Conservation (phyloP, 2,113 vertebrate species). For the Macrotus californicus region DNA sequence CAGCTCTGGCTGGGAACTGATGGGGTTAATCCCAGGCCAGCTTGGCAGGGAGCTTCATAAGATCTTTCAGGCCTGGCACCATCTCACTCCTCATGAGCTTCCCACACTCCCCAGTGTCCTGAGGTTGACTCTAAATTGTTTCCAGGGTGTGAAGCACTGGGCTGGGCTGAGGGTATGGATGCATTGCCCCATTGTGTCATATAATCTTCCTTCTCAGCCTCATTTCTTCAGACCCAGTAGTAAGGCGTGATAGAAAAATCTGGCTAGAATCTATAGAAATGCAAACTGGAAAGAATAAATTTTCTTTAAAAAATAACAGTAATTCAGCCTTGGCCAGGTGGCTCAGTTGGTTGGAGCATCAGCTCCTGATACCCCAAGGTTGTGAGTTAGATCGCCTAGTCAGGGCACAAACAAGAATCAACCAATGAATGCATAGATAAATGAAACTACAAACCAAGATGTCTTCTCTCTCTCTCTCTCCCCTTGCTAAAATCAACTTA, state of each 20-base stretch:
- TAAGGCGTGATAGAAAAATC: neutral
- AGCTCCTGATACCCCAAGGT: neutral
- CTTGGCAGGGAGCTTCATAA: conserved; percentile 36
- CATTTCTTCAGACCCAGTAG: neutral
- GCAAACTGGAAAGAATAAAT: neutral
- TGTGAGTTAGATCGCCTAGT: no score
- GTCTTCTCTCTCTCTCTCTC: neutral
- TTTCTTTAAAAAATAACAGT: neutral
- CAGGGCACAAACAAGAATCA: no score
- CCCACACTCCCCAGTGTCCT: neutral
- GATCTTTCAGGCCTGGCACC: neutral
- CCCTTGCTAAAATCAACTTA: no score
- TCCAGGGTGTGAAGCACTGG: neutral
- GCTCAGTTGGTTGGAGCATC: neutral
- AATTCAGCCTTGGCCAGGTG: neutral
- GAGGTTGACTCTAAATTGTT: neutral
- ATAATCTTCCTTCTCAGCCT: neutral
- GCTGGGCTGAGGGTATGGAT: neutral
- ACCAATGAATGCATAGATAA: no score
- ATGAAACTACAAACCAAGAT: no score
- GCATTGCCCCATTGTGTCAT: neutral
- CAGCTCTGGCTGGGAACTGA: conserved; percentile 14
- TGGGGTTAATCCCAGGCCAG: conserved; percentile 58
- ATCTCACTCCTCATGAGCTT: neutral
- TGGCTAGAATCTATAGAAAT: neutral